A percentile compares a stretch with the other conserved stretches of the same genome.
These are phyloP conservation scores for Galeopterus variegatus DNA, from an alignment of 2,113 vertebrate species.

Conservation along the genomic window DNA sequence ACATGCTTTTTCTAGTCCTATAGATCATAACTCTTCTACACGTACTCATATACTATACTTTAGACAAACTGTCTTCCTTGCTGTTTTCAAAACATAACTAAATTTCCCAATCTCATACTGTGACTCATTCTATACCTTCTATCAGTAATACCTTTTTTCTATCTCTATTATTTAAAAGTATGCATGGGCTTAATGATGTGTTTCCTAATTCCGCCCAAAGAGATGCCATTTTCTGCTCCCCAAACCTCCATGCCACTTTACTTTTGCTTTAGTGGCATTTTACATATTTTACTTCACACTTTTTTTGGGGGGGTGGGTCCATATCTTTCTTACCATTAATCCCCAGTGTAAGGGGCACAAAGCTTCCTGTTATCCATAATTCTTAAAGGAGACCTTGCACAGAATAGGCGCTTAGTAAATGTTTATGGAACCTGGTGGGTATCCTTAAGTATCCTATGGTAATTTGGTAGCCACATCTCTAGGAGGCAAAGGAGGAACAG, in stretches of 20 bases:
- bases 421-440: background rate
- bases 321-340: background rate
- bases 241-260: background rate
- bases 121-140: background rate
- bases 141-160: background rate
- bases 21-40: background rate
- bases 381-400: background rate
- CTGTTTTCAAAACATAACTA: constrained; percentile 34
- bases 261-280: background rate
- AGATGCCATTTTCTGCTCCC: background rate
- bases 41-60: background rate
- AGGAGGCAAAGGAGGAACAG: background rate
- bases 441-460: background rate
- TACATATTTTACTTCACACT: background rate
- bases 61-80: background rate
- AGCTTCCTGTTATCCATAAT: background rate
- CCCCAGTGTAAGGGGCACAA: background rate
- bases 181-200: background rate
- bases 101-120: background rate
- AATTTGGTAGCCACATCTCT: background rate
- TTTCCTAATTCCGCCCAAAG: background rate
- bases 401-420: background rate
- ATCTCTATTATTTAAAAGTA: background rate
- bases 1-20: background rate
- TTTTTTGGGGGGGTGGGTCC: background rate